Base-by-base conservation (phyloP, 2,888 invertebrate species). In the Tipula helvola region DNA sequence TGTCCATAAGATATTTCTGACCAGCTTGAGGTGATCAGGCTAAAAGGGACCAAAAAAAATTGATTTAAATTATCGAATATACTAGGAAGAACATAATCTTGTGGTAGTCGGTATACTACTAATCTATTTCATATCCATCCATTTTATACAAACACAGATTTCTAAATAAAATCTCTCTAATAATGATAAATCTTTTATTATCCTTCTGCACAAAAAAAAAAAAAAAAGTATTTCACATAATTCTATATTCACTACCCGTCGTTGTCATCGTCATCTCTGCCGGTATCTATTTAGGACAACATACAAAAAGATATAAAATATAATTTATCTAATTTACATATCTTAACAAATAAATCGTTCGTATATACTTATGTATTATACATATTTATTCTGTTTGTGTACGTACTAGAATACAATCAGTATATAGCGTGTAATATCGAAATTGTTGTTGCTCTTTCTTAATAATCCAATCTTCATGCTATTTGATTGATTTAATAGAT, bases 201-300 rank as follows among this genome's bases (percentile, higher is more conserved):
- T 71, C 71, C 71, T 71, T 71, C 10, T 28, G 71, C 71, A 71
- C 28, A 71, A 28, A 71, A 12, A 39, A 71, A 71, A 71, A 28
- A 28, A 28, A 28, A 28, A 28, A 1, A 2, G 1, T 28, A 28
- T 28, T 28, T 16, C 16, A 57, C 16, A 71, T 71, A 71, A 71
- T 71, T 71, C 71, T 28, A 28, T 28, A 71, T 71, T 71, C 12
- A n/a, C 28, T 18, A 71, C 12, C 28, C 71, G 71, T 71, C 57
- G 57, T 57, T 28, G 28, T 71, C 28, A 13, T 71, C 28, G 13
- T 71, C 28, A 28, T 71, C 18, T 71, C 71, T 71, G 28, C 71
- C 71, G 71, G 71, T 71, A 71, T 71, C 71, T 71, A 71, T 71
- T 71, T 71, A 71, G 71, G 71, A 71, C 71, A 71, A 71, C 71